Evolutionary conservation across 2,888 invertebrate genomes (phyloP), one percentile per base, ranked within the genome.

Genomic region (Portevinia maculata): DNA sequence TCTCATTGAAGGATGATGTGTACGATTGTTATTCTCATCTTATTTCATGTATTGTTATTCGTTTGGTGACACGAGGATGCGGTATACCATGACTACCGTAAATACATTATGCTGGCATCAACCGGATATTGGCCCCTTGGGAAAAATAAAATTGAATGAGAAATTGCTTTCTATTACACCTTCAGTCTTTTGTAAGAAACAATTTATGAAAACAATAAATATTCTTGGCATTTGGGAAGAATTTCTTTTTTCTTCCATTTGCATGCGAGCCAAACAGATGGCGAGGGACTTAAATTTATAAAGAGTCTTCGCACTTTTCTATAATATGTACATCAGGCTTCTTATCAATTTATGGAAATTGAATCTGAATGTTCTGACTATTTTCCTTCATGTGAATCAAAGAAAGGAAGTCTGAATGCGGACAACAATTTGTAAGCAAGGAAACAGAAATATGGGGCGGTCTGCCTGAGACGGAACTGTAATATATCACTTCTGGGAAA

Each of bases 61-160:
- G 11, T 39, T 3, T 15, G 30, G 15, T n/a, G 9, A 39, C 39
- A 17, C 52, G 39, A 69, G 30, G 37, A 53, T 55, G 75, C 53
- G 59, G 32, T 32, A 3, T 30, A 9, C 46, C 15, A 60, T 60
- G 34, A 24, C 55, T 48, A 48, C 44, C 39, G 15, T 34, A 32
- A 11, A 46, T 52, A 52, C 24, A 13, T 21, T 46, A 44, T 48
- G 13, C 28, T 3, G 11, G 46, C 53, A 59, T 46, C 37, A 69
- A 53, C 48, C 41, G 64, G 62, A 52, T 70, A 78, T 78, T 71
- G 70, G 28, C 41, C 52, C 15, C 44, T 50, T 57, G 62, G 50
- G 70, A 57, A 71, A 57, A 76, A 78, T 64, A 48, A 78, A 67
- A 64, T 70, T 71, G 19, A 71, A 64, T 50, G 32, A 50, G 44